Percentiles rank a stretch among this genome's conserved stretches.
Evolutionary conservation across 1,140 invertebrate genomes (phyloP).

Genomic region (Catajapyx aquilonaris): DNA sequence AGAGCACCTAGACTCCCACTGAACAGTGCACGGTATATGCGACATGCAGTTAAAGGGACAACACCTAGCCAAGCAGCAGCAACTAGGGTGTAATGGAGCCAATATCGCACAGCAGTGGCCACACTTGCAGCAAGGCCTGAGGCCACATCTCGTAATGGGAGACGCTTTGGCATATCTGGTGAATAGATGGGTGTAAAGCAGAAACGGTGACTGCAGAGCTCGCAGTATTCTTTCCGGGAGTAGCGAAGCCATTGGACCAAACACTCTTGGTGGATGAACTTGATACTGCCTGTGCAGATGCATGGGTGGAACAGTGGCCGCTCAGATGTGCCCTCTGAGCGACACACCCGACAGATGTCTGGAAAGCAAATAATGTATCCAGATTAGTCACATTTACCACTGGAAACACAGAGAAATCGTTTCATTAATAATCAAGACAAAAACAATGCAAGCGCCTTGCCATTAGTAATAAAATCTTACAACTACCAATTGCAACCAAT

Average conservation of each 20-base stretch:
- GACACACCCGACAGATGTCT: conserved; percentile 94
- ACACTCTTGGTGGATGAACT: conserved; percentile 87
- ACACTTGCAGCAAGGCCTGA: conserved; percentile 74
- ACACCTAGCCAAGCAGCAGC: conserved; percentile 94
- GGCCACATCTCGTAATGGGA: conserved; percentile 77
- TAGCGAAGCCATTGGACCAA: conserved; percentile 52
- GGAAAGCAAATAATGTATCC: too few species aligned
- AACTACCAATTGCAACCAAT: too few species aligned
- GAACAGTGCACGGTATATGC: conserved; percentile 83
- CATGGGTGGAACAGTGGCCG: conserved; percentile 91
- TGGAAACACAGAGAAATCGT: too few species aligned
- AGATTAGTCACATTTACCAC: too few species aligned
- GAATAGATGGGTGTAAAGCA: conserved; percentile 98
- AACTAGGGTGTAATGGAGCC: conserved; percentile 90
- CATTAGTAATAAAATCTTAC: too few species aligned
- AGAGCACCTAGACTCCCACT: conserved; percentile 63
- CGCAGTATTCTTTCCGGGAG: conserved; percentile 95
- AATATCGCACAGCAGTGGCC: conserved; percentile 77
- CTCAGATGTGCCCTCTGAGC: conserved; percentile 70
- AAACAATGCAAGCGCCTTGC: too few species aligned
- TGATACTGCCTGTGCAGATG: conserved; percentile 96
- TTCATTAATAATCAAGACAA: too few species aligned
- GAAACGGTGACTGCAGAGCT: conserved; percentile 92
- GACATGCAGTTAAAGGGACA: conserved; percentile 88
- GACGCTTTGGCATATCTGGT: conserved; percentile 90